Evolutionary conservation across 2,888 invertebrate genomes (phyloP).

Genomic region (Margaritifera margaritifera): DNA sequence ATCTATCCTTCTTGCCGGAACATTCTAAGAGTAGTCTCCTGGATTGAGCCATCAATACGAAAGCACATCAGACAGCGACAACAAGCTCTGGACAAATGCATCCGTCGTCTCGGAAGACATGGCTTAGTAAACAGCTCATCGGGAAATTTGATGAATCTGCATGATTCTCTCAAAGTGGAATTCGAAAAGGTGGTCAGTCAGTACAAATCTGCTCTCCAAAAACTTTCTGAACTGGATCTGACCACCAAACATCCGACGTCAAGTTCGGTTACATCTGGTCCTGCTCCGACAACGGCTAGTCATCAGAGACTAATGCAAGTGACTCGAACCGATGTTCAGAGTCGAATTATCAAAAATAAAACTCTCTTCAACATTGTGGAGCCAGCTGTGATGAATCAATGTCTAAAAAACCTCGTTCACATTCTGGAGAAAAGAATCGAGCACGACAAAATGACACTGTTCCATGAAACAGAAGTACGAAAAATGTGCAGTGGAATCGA

Average conservation of each 20-base stretch:
- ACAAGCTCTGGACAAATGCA: slow-evolving; percentile 86
- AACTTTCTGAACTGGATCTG: slow-evolving; percentile 79
- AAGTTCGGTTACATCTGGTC: slow-evolving; percentile 74
- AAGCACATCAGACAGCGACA: slow-evolving; percentile 81
- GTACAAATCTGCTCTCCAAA: slow-evolving; percentile 89
- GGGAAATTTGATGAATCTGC: slow-evolving; percentile 80
- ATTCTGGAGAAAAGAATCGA: slow-evolving; percentile 86
- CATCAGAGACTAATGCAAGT: slow-evolving; percentile 91
- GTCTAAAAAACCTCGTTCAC: slow-evolving; percentile 83
- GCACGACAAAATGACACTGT: slow-evolving; percentile 90
- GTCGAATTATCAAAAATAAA: slow-evolving; percentile 92
- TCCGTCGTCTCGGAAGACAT: slow-evolving; percentile 90
- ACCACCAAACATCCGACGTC: slow-evolving; percentile 63
- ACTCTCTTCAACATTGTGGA: slow-evolving; percentile 82
- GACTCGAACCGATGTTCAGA: slow-evolving; percentile 89
- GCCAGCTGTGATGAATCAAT: slow-evolving; percentile 86
- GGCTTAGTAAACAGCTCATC: slow-evolving; percentile 81
- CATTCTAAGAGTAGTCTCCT: slow-evolving; percentile 72
- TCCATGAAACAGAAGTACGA: slow-evolving; percentile 78
- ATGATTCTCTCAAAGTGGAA: slow-evolving; percentile 86
- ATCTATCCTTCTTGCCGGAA: slow-evolving; percentile 57
- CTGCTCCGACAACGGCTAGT: slow-evolving; percentile 87
- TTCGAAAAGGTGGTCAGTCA: slow-evolving; percentile 88
- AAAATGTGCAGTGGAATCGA: slow-evolving; percentile 73
- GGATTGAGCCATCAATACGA: slow-evolving; percentile 76